Evolutionary conservation across 2,888 invertebrate species (phyloP).

Genomic region (Tenthredo mesomela): DNA sequence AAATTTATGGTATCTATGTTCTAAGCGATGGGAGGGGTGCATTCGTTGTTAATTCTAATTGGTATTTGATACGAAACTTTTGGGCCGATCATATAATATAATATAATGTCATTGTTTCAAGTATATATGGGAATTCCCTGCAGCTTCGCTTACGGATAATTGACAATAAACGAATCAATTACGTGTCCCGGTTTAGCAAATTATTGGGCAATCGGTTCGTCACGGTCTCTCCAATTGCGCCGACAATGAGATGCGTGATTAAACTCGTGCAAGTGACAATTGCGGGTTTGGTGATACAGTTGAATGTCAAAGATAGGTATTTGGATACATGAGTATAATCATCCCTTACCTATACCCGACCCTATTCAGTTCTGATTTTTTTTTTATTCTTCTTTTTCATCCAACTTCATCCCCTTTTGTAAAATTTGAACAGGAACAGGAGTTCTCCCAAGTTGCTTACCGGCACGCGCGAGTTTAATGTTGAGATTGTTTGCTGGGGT

Average conservation of each 20-base stretch:
- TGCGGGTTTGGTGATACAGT: not conserved
- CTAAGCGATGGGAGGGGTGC: not conserved
- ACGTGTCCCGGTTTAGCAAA: slow-evolving; percentile 35
- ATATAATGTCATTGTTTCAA: not conserved
- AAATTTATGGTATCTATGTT: not conserved
- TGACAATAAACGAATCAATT: slow-evolving; percentile 48
- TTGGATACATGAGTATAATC: no score
- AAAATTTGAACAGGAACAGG: not conserved
- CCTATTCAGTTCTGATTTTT: not conserved
- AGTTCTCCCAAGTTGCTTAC: not conserved
- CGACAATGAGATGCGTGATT: slow-evolving; percentile 25
- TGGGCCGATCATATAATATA: not conserved
- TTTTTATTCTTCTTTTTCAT: no score
- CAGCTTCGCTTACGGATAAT: slow-evolving; percentile 42
- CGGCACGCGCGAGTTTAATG: not conserved
- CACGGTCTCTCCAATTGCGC: not conserved
- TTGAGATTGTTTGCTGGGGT: slow-evolving; percentile 22
- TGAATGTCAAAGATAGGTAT: not conserved
- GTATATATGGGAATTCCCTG: not conserved
- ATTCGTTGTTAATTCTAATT: not conserved
- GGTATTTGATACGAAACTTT: not conserved
- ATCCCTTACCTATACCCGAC: not conserved
- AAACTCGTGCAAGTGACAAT: slow-evolving; percentile 19
- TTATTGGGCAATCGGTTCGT: slow-evolving; percentile 45
- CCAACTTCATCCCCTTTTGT: not conserved